Evolutionary conservation across 2,797 vertebrate species (phyloP), one percentile per base, ranked within the genome.

Genomic region (Myoxocephalus aenaeus): DNA sequence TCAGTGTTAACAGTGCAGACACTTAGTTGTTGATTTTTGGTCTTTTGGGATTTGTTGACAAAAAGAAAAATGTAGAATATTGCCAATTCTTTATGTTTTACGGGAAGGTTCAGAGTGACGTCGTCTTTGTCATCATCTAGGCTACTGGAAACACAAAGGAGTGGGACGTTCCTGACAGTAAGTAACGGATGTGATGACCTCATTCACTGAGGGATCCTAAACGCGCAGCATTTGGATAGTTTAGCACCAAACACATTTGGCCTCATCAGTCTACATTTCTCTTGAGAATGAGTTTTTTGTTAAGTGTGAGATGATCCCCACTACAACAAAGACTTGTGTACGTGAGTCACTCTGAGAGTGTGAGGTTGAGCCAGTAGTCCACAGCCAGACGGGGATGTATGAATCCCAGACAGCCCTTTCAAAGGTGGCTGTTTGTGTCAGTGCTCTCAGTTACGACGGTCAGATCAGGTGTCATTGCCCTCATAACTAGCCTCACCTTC

Each of bases 401-500:
- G 88, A 87, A 91, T 87, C 91, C 86, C 90, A 93, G 92, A 92
- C 93, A 83, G 86, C 75, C 84, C 66, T 88, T 59, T 86, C 83
- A 91, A 89, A 91, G 85, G 80, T 78, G 83, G 50, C 87, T 59
- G 75, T 90, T 91, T 89, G 82, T 90, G 83, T 92, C 84, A 81
- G 82, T 20, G 77, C 84, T 91, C 92, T 95, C 94, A 85, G 91
- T 94, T 96, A 94, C 94, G 42, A 65, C 42, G 1, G 32, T 29
- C 79, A 53, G 93, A 93, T 96, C 93, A 48, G 87, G 86, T 96
- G 91, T 94, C 95, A 87, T 86, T 89, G 87, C 90, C 93, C 56
- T 93, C 92, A 95, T 94, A 95, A 93, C 82, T 71, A 68, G 84
- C 90, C 72, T 92, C 87, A 76, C 90, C 82, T 83, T 84, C 81